Evolutionary conservation across 2,113 vertebrate species (phyloP).

Genomic region (Xerus inauris): DNA sequence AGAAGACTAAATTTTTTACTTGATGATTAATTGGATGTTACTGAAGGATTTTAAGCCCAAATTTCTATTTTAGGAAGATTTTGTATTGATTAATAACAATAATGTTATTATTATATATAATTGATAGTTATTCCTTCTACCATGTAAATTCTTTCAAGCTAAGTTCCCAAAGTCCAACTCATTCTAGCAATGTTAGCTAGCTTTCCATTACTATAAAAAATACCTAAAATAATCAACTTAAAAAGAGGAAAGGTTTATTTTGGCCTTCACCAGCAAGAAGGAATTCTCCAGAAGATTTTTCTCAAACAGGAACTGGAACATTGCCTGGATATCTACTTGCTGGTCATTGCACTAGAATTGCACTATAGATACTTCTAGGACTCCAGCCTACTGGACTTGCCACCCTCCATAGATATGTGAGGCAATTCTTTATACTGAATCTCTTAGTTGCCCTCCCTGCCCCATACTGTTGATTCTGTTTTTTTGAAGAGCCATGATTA

Average conservation of each 20-base stretch:
- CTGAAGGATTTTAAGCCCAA: background rate
- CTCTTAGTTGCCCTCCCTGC: background rate
- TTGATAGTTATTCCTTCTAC: no score
- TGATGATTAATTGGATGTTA: background rate
- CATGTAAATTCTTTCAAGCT: no score
- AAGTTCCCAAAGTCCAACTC: no score
- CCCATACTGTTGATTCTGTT: background rate
- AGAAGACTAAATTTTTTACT: background rate
- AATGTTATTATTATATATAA: no score
- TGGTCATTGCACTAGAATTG: background rate
- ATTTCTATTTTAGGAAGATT: background rate
- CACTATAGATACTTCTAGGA: background rate
- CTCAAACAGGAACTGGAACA: background rate
- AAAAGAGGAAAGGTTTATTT: no score
- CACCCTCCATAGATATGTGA: background rate
- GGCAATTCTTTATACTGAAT: background rate
- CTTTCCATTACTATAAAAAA: no score
- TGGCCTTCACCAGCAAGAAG: background rate
- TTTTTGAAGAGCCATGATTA: slow-evolving; percentile 17
- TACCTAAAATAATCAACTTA: no score
- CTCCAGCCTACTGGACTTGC: background rate
- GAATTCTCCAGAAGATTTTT: background rate
- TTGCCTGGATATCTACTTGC: background rate
- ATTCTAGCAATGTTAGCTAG: no score
- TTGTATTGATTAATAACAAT: background rate